phyloP scores from a whole-genome alignment of 1,140 invertebrate genomes.

The Eulimnadia texana region DNA sequence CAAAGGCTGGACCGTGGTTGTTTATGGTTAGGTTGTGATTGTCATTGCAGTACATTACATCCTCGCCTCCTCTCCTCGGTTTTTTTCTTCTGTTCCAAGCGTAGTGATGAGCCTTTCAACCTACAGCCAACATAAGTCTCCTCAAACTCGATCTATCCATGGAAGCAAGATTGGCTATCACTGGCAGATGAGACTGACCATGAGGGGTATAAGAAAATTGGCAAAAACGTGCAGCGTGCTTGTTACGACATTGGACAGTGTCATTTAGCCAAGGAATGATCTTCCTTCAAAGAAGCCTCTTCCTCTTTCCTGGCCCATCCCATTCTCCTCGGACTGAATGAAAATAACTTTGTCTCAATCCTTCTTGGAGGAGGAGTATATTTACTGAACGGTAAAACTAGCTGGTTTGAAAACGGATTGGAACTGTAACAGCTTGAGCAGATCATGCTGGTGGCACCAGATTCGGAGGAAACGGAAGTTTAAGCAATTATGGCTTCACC shows the following conservation, averaged over 20 bases:
- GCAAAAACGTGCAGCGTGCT: not conserved
- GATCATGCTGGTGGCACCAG: not conserved
- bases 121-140: not conserved
- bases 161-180: not conserved
- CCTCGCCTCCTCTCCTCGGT: not conserved
- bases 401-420: not conserved
- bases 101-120: not conserved
- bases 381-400: not conserved
- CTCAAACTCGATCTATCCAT: not conserved
- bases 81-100: not conserved
- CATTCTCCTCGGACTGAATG: not conserved
- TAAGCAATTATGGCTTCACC: not conserved
- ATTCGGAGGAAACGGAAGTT: not conserved
- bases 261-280: not conserved
- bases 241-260: not conserved
- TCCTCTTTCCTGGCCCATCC: no score
- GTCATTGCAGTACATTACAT: not conserved
- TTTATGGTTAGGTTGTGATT: not conserved
- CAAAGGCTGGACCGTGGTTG: not conserved
- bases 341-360: no score
- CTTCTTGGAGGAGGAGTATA: no score
- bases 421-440: not conserved
- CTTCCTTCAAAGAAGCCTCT: not conserved
- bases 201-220: not conserved
- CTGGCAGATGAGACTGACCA: not conserved